Percentiles rank a stretch among this genome's conserved stretches.
Conservation (phyloP, 2,797 vertebrate genomes). For the Diplodus sargus region DNA sequence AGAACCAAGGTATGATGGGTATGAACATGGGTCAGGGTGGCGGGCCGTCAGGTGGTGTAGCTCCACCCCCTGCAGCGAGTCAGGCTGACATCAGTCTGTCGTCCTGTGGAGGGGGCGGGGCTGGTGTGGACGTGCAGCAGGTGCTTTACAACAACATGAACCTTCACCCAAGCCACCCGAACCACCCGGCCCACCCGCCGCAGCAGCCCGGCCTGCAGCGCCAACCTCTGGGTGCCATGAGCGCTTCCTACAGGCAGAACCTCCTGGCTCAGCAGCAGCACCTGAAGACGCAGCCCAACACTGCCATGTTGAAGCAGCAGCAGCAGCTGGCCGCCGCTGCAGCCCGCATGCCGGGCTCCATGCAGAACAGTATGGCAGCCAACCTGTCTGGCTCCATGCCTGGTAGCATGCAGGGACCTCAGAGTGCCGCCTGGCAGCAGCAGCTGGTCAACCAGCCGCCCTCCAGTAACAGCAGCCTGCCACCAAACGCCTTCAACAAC, state of each 20-base stretch:
- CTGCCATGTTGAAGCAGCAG: slow-evolving; percentile 89
- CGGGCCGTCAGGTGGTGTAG: slow-evolving; percentile 76
- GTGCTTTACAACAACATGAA: slow-evolving; percentile 89
- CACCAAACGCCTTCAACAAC: slow-evolving; percentile 83
- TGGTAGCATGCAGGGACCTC: slow-evolving; percentile 76
- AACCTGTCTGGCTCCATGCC: slow-evolving; percentile 81
- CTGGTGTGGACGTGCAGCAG: slow-evolving; percentile 88
- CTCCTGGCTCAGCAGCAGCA: slow-evolving; percentile 88
- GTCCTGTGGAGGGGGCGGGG: slow-evolving; percentile 81
- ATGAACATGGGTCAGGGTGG: slow-evolving; percentile 87
- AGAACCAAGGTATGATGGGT: slow-evolving; percentile 90
- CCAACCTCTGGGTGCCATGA: slow-evolving; percentile 82
- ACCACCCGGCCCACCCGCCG: slow-evolving; percentile 60
- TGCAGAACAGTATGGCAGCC: slow-evolving; percentile 77
- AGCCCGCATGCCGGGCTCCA: slow-evolving; percentile 86
- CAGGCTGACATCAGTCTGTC: slow-evolving; percentile 89
- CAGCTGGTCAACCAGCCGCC: slow-evolving; percentile 83
- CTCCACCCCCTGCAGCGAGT: slow-evolving; percentile 79
- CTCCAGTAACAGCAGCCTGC: slow-evolving; percentile 78
- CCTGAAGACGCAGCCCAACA: slow-evolving; percentile 87
- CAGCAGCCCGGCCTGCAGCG: slow-evolving; percentile 83
- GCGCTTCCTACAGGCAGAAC: slow-evolving; percentile 89
- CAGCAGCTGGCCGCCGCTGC: slow-evolving; percentile 60
- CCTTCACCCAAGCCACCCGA: slow-evolving; percentile 85
- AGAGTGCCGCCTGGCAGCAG: slow-evolving; percentile 90